Base-by-base conservation (phyloP, 2,888 invertebrate species). In the Trichogramma evanescens region DNA sequence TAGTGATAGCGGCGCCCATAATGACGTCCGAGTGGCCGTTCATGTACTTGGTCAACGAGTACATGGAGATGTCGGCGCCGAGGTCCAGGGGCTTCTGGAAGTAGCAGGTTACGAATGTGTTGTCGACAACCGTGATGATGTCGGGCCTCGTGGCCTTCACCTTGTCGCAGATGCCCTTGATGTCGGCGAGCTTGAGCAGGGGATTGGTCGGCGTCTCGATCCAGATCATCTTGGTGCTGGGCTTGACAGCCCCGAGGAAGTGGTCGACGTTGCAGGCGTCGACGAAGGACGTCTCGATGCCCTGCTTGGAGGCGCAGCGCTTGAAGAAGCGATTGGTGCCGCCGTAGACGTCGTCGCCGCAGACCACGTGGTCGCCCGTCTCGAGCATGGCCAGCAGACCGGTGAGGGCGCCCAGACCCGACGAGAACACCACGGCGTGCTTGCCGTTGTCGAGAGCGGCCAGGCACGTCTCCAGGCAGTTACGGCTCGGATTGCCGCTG, bases 151-250 rank as follows among this genome's bases (percentile, higher is more conserved):
- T 65, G 0, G 66, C 79, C 70, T 84, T 87, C 57, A 86, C 83
- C 1, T 86, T 79, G 61, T 86, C 84, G 0, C 84, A 76, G 43
- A 93, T 81, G 0, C 84, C 87, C 69, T 84, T 83, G 57, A 98
- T 91, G 74, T 98, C 96, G 7, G 87, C 84, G n/a, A 98, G 83
- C 81, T 93, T 93, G 67, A 97, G 77, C 7, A 90, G 80, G 0
- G 98, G 98, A 81, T 98, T 98, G n/a, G 97, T 95, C 0, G 97
- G 97, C 0, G 92, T 89, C 79, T 98, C 98, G 63, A 96, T 78
- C 96, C 97, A 98, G 48, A 98, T 82, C 78, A 91, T 80, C 89
- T 91, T 95, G 4, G 96, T 97, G 71, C 91, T 93, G 8, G 87
- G 81, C 76, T 85, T 85, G 64, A 98, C 81, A 3, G 88, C 86